Evolutionary conservation across 2,113 vertebrate genomes (phyloP), one percentile per base, ranked within the genome.

Genomic region (Ranitomeya variabilis): DNA sequence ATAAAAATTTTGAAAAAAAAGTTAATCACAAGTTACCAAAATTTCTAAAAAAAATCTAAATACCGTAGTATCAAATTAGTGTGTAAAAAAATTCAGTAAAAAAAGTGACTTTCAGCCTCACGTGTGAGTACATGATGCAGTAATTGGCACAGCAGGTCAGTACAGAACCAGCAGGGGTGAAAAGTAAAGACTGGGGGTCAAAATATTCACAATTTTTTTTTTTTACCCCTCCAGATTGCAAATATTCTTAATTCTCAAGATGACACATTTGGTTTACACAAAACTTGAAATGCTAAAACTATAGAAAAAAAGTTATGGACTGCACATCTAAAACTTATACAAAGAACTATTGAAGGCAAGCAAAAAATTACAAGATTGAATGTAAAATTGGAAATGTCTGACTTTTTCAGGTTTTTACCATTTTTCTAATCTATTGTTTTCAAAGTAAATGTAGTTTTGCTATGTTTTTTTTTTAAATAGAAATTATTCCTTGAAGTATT

Each of bases 1-100:
- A 4, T 11, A 64, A 64, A 62, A 83, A 83, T 83, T 67, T 4
- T 2, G 37, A 55, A 83, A n/a, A 15, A 74, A 74, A 45, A 31
- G 26, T 51, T 21, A 52, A 83, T 51, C 80, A 21, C 18, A 52
- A 69, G 26, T 64, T 82, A 82, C 37, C 13, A 82, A 31, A 54
- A 83, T 66, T 83, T 69, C 51, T 69, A 83, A 19, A 83, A 69
- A 83, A 69, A 54, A 12, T 16, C 64, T 81, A 69, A 54, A 84
- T 26, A n/a, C n/a, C n/a, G n/a, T n/a, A 6, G 15, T 84, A 83
- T 83, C 62, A 83, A 83, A 69, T 83, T 83, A 84, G 82, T 55
- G 82, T 83, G n/a, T 57, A 67, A 26, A 69, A 80, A 80, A 55
- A 69, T 51, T 21, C 37, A 15, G 14, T 7, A 23, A 67, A 67